phyloP scores from a whole-genome alignment of 2,888 invertebrate genomes.

The Acleris sparsana region DNA sequence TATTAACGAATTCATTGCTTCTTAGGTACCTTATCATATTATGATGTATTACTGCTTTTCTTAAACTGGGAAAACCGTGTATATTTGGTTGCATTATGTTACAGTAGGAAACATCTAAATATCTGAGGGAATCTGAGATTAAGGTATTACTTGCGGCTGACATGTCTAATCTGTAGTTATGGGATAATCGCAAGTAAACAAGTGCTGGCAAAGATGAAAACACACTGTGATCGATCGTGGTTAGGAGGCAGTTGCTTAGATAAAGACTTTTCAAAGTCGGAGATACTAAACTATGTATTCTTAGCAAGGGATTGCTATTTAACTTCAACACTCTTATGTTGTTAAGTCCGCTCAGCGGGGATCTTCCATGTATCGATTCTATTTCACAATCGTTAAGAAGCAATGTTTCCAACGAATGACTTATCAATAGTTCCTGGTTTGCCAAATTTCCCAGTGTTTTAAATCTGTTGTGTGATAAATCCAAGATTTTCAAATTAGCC shows the following conservation, averaged over 20 bases:
- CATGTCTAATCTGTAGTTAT: conserved; percentile 83
- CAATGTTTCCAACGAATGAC: conserved; percentile 82
- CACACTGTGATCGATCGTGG: conserved; percentile 75
- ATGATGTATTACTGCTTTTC: conserved; percentile 82
- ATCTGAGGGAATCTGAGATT: conserved; percentile 79
- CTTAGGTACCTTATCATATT: conserved; percentile 85
- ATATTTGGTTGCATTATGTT: conserved; percentile 84
- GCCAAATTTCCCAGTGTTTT: conserved; percentile 76
- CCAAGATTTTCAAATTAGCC: conserved; percentile 81
- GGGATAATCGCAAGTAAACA: conserved; percentile 83
- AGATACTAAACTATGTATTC: conserved; percentile 76
- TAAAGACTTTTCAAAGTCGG: conserved; percentile 80
- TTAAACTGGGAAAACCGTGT: conserved; percentile 85
- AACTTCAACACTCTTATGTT: conserved; percentile 81
- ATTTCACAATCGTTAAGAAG: conserved; percentile 86
- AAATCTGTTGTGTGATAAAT: conserved; percentile 86
- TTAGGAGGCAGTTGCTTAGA: conserved; percentile 83
- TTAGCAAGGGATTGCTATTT: conserved; percentile 77
- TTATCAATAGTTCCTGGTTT: conserved; percentile 80
- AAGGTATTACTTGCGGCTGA: conserved; percentile 66
- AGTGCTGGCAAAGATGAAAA: conserved; percentile 84
- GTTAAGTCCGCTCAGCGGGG: conserved; percentile 76
- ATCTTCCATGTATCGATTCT: conserved; percentile 75
- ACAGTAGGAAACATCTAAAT: conserved; percentile 85
- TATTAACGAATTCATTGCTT: conserved; percentile 84